phyloP scores from a whole-genome alignment of 2,113 vertebrate species.

The Onychostruthus taczanowskii region DNA sequence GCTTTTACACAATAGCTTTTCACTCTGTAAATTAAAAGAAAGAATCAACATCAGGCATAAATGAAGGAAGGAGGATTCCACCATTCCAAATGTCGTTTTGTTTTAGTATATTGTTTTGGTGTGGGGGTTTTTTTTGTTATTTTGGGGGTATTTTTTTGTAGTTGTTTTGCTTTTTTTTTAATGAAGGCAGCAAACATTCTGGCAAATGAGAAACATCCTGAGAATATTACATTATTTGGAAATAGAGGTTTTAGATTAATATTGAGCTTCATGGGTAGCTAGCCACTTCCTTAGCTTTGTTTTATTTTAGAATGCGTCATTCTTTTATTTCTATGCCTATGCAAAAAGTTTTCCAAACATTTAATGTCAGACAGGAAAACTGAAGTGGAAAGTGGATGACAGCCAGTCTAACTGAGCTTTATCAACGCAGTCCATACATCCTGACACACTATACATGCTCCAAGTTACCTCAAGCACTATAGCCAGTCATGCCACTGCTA shows the following conservation, averaged over 20 bases:
- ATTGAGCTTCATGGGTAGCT: neutral
- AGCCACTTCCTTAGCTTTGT: constrained; percentile 40
- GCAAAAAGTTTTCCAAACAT: constrained; percentile 39
- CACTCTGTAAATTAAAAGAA: neutral
- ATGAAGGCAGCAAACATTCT: neutral
- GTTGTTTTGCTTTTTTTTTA: neutral
- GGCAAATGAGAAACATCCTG: neutral
- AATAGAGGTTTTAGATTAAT: neutral
- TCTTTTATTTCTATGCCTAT: constrained; percentile 29
- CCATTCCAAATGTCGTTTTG: neutral
- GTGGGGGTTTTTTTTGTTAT: neutral
- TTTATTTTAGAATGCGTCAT: constrained; percentile 22
- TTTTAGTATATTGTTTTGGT: neutral
- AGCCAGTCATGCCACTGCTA: neutral
- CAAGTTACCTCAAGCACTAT: neutral
- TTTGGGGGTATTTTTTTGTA: neutral
- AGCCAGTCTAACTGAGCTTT: constrained; percentile 32
- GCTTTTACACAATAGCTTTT: neutral
- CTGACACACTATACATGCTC: constrained; percentile 13
- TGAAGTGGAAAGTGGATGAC: constrained; percentile 62
- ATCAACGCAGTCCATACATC: constrained; percentile 26
- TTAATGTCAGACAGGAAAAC: constrained; percentile 51
- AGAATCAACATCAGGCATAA: neutral
- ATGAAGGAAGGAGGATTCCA: neutral
- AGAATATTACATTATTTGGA: neutral